Evolutionary conservation across 2,113 vertebrate species (phyloP), one percentile per base, ranked within the genome.

Genomic region (Calidris pugnax): DNA sequence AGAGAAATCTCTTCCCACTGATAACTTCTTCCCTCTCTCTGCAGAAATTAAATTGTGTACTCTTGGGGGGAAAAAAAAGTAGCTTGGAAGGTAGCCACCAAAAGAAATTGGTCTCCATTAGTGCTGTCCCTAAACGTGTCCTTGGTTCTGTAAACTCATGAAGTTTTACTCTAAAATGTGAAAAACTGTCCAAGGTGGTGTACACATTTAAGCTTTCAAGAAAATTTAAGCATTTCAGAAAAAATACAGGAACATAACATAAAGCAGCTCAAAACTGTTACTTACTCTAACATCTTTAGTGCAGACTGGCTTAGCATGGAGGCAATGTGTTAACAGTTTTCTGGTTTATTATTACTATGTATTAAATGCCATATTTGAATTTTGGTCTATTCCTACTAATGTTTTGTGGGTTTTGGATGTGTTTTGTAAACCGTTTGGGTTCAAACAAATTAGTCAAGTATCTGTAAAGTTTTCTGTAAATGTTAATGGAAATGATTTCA

Each of bases 391-490:
- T 98, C 97, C 97, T 98, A 97, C 88, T 95, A 91, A 98, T 98
- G 98, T 98, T 98, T 97, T 95, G 97, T 92, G 93, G 82, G 12
- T 66, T 97, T 97, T 91, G 95, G 89, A 78, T 92, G 89, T 97
- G 95, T 97, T 97, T 95, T 98, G 98, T 98, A 98, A 98, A 97
- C 97, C 93, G 97, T 98, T 98, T 98, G 98, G 98, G 98, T 98
- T 98, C 98, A 98, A 98, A 98, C 98, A 98, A 98, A 98, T 98
- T 98, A 98, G 98, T 98, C 97, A 95, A 97, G 80, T 94, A 96
- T 96, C 69, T 98, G 98, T 98, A 98, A 96, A 98, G 94, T 88
- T 96, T 98, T 97, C 96, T 98, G 98, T 98, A 98, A 97, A 85
- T 97, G 97, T 98, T 97, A 88, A 96, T 96, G 96, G 94, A 95